Evolutionary conservation across 2,888 invertebrate species (phyloP).

Genomic region (Lacanobia oleracea): DNA sequence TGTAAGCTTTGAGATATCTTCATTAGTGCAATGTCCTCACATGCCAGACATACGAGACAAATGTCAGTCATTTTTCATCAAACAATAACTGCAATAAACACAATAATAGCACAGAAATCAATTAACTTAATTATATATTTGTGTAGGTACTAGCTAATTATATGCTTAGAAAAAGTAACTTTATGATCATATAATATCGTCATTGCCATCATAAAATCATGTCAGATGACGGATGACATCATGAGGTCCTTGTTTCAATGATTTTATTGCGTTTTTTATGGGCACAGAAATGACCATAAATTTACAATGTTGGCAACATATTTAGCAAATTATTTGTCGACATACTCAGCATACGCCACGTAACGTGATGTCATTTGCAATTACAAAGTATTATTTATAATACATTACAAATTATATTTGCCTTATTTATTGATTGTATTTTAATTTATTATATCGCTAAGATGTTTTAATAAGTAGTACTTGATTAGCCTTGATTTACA

Average conservation of each 20-base stretch:
- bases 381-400: slow-evolving; percentile 26
- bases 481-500: slow-evolving; percentile 43
- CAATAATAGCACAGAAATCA: slow-evolving; percentile 31
- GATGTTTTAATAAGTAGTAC: slow-evolving; percentile 25
- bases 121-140: slow-evolving; percentile 51
- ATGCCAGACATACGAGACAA: too few species aligned
- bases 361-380: slow-evolving; percentile 41
- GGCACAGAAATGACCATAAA: slow-evolving; percentile 59
- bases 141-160: slow-evolving; percentile 36
- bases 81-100: background rate
- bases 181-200: slow-evolving; percentile 38
- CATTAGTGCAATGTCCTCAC: too few species aligned
- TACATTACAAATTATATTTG: slow-evolving; percentile 37
- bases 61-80: too few species aligned
- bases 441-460: slow-evolving; percentile 29
- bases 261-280: slow-evolving; percentile 76
- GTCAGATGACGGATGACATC: slow-evolving; percentile 64
- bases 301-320: slow-evolving; percentile 52
- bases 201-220: slow-evolving; percentile 41
- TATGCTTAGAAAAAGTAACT: slow-evolving; percentile 42
- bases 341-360: slow-evolving; percentile 37
- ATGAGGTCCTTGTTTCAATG: slow-evolving; percentile 67
- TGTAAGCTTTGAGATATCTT: too few species aligned
- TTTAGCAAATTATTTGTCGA: slow-evolving; percentile 32
- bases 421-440: slow-evolving; percentile 38